Base-by-base conservation (phyloP, 2,113 vertebrate species). In the Poeciliopsis occidentalis region DNA sequence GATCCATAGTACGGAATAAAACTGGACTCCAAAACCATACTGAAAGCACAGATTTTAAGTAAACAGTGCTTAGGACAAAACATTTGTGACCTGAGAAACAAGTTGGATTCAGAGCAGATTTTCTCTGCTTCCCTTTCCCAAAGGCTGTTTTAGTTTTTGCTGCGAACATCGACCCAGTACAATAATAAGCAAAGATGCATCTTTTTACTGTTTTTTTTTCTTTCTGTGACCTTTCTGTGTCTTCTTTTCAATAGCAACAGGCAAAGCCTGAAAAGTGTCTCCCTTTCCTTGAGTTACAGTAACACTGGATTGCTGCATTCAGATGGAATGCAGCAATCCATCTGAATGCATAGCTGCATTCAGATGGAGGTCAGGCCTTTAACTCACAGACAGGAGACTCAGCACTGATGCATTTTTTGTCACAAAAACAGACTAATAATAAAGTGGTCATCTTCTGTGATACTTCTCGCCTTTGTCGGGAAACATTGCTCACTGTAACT, bases 181-280 rank as follows among this genome's bases (percentile, higher is more conserved):
- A 41, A 41, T 4, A 41, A 41, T 15, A 15, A 78, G 70, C 54
- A 71, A 75, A 81, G 77, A 39, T 39, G 73, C 79, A 81, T 87
- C 85, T 73, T 75, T 74, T 84, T 41, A 72, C 73, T 64, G 3
- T 41, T 41, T 15, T 41, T 41, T 86, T 72, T 79, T 19, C 64
- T 77, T 67, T 69, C 32, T 76, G 73, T 68, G 73, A 30, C 47
- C 34, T n/a, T 74, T 65, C 64, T 32, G 12, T 74, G 72, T 86
- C 69, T 84, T 87, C 77, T 84, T 78, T 81, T 76, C 57, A 60
- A 80, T 76, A 90, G 89, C 85, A 89, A 84, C 76, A 89, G 76
- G 69, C 80, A 73, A 83, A 54, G 71, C 69, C 64, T 24, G 26
- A 1, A 34, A 29, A 54, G 60, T 8, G 4, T n/a, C 22, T 62